A percentile compares a stretch with the other conserved stretches of the same genome.
These are phyloP conservation scores for Hyles vespertilio DNA, from an alignment of 1,140 invertebrate species.

Conservation along the genomic window DNA sequence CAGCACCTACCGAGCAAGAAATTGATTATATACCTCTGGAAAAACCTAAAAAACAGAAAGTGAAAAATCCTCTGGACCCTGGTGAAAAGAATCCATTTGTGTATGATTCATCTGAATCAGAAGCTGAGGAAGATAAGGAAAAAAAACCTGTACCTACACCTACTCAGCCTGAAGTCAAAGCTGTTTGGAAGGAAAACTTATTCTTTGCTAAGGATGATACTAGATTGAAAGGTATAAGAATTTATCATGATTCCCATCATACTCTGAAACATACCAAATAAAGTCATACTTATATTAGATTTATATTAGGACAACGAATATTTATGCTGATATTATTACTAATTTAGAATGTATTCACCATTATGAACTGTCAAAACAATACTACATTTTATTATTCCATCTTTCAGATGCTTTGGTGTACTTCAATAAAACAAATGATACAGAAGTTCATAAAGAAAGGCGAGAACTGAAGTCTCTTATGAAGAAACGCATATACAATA, in stretches of 20 bases:
- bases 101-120: conserved; percentile 80
- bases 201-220: conserved; percentile 76
- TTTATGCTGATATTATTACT: too few species aligned
- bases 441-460: conserved; percentile 67
- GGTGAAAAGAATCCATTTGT: conserved; percentile 76
- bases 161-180: conserved; percentile 36
- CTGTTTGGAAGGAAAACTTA: conserved; percentile 74
- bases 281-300: too few species aligned
- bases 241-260: neutral
- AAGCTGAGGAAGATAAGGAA: conserved; percentile 65
- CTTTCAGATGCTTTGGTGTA: conserved; percentile 78
- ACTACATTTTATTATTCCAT: neutral
- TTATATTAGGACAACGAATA: too few species aligned
- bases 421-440: conserved; percentile 64
- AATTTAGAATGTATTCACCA: too few species aligned
- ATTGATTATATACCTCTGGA: conserved; percentile 37
- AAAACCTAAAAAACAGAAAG: conserved; percentile 46
- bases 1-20: conserved; percentile 33
- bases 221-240: conserved; percentile 75
- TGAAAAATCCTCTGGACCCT: conserved; percentile 61
- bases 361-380: neutral
- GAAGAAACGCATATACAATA: conserved; percentile 78
- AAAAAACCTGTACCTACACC: conserved; percentile 19
- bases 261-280: too few species aligned
- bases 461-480: conserved; percentile 78